Conservation (phyloP, 2,888 invertebrate genomes). For the Drosophila nr. fundita region DNA sequence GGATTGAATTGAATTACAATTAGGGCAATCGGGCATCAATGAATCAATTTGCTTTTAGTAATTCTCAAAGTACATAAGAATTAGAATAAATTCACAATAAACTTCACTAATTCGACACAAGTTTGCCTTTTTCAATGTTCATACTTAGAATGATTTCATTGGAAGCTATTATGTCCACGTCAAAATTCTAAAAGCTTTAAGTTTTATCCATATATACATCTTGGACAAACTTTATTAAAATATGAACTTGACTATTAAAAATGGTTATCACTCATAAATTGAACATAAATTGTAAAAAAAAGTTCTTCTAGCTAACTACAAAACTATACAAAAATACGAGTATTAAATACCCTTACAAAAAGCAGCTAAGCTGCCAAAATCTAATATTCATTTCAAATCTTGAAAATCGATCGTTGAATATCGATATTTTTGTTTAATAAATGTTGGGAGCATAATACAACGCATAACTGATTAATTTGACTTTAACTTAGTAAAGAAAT, state of each 20-base stretch:
- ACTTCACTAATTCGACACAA: not conserved
- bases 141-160: not conserved
- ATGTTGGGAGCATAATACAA: not conserved
- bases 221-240: not conserved
- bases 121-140: not conserved
- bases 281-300: too few relatives aligned
- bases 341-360: not conserved
- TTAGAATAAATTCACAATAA: not conserved
- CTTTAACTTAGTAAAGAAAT: too few relatives aligned
- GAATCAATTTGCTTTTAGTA: not conserved
- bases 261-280: not conserved
- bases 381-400: not conserved
- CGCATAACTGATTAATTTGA: too few relatives aligned
- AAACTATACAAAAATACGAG: not conserved
- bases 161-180: not conserved
- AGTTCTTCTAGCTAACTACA: not conserved
- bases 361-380: too few relatives aligned
- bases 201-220: not conserved
- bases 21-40: not conserved
- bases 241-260: not conserved
- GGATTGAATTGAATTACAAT: not conserved
- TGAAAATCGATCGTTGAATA: not conserved
- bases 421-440: not conserved
- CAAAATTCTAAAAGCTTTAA: not conserved
- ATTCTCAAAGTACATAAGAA: not conserved